Evolutionary conservation across 2,797 vertebrate species (phyloP), one percentile per base, ranked within the genome.

Genomic region (Dipus sagitta): DNA sequence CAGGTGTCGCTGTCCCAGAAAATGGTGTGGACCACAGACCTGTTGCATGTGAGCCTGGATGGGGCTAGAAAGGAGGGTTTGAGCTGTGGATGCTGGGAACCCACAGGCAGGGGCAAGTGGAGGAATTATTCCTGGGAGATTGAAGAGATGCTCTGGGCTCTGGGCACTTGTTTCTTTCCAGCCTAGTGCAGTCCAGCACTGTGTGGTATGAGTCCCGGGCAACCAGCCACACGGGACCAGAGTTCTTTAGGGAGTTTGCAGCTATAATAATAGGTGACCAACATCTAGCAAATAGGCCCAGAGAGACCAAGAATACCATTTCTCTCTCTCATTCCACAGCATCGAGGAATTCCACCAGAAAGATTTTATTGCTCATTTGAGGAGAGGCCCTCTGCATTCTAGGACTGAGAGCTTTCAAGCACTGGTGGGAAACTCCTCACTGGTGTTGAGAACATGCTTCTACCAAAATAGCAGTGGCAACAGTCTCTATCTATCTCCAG

Each of bases 1-100:
- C 71, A 78, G 65, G 58, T 68, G 47, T 6, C 54, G 11, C 2
- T 65, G 80, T n/a, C 26, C 9, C 76, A 82, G 42, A 0, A 58
- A 58, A 28, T 12, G 28, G 3, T 21, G 24, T 32, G 24, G 11
- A 10, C 54, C 23, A 28, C 86, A 70, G 58, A 6, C 15, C 42
- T 13, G 32, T 11, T 72, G 64, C 24, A 0, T 34, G n/a, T 7
- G 28, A 65, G 1, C 1, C 21, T 30, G 58, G 9, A 3, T 1
- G 28, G 30, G 6, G 47, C 11, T n/a, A 10, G 72, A 64, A 21
- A n/a, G 23, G 12, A 64, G 42, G 7, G 1, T 24, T 76, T 74
- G 70, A n/a, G 4, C n/a, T 42, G 21, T 6, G 11, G 24, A 17
- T 3, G 30, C 4, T 84, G 75, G 68, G 60, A 72, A 23, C 5